Evolutionary conservation across 64 coral and sea anemone genomes (phyloP).

Genomic region (Dendrophyllia cribrosa): DNA sequence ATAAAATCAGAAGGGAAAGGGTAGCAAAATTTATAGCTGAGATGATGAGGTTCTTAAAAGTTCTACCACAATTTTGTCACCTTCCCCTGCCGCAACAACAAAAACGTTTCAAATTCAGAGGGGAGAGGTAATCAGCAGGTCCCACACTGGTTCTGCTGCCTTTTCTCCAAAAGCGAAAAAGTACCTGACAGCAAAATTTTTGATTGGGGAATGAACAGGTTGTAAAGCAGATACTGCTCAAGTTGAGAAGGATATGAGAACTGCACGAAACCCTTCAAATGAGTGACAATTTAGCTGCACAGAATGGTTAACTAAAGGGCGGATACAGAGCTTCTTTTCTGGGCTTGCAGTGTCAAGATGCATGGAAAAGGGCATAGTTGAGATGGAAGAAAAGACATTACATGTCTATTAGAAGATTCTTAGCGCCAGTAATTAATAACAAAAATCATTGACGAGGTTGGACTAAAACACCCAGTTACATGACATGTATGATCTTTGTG

Average conservation of each 20-base stretch:
- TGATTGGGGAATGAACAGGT: conserved; percentile 54
- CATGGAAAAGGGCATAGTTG: conserved; percentile 8
- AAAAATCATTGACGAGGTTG: conserved; percentile 34
- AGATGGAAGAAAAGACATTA: conserved; percentile 48
- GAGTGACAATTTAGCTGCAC: conserved; percentile 26
- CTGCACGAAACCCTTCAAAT: conserved; percentile 47
- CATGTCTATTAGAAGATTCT: conserved; percentile 35
- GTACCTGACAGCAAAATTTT: conserved; percentile 35
- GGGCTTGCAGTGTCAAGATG: conserved; percentile 34
- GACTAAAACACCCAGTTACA: conserved; percentile 51
- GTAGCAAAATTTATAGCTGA: conserved; percentile 51
- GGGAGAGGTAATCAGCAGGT: conserved; percentile 51
- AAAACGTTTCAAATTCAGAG: conserved; percentile 21
- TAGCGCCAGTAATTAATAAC: conserved; percentile 35
- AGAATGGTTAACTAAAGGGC: conserved; percentile 53
- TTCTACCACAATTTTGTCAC: background rate
- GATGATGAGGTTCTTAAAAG: conserved; percentile 34
- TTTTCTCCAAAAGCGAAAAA: conserved; percentile 45
- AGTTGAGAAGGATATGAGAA: conserved; percentile 65
- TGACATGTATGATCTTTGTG: conserved; percentile 74
- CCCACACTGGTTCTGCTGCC: background rate
- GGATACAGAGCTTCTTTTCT: conserved; percentile 55
- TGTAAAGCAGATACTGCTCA: conserved; percentile 60
- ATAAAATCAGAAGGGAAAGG: conserved; percentile 36
- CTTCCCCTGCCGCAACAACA: conserved; percentile 8